Percentiles rank a stretch among this genome's conserved stretches.
Evolutionary conservation across 2,113 vertebrate species (phyloP).

Genomic region (Trinectes maculatus): DNA sequence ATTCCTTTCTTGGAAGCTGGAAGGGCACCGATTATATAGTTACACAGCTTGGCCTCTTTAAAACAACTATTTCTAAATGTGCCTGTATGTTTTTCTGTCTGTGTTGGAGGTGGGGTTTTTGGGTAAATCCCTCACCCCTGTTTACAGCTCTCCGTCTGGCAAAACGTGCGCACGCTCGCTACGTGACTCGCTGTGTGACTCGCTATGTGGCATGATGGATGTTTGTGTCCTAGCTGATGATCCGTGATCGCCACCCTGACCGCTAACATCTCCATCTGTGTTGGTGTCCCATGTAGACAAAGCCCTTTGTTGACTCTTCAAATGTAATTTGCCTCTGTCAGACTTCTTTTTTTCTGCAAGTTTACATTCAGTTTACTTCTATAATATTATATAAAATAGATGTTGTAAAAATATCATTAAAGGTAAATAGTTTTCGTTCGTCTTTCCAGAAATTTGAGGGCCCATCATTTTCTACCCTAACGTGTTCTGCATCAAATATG

Average conservation of each 20-base stretch:
- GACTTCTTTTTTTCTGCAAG: neutral
- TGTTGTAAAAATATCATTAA: neutral
- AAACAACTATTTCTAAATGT: constrained; percentile 63
- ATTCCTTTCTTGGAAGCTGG: constrained; percentile 68
- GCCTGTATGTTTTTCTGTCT: constrained; percentile 68
- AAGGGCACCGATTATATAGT: constrained; percentile 65
- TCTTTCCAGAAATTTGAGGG: neutral
- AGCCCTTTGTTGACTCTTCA: neutral
- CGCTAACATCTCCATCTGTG: constrained; percentile 28
- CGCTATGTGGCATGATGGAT: constrained; percentile 58
- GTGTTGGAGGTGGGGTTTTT: constrained; percentile 43
- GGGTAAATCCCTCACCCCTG: constrained; percentile 24
- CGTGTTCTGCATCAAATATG: constrained; percentile 21
- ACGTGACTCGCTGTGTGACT: constrained; percentile 58
- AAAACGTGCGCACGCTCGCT: constrained; percentile 28
- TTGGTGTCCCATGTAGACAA: constrained; percentile 8
- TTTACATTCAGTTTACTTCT: constrained; percentile 12
- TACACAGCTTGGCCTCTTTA: constrained; percentile 57
- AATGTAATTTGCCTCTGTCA: neutral
- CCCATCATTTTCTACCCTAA: constrained; percentile 4
- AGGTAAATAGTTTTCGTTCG: neutral
- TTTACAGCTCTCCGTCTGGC: constrained; percentile 58
- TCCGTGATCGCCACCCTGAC: constrained; percentile 53
- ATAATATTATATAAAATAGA: neutral
- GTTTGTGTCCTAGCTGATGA: constrained; percentile 63